Evolutionary conservation across 1,140 invertebrate species (phyloP).

Genomic region (Rhopalosiphum maidis): DNA sequence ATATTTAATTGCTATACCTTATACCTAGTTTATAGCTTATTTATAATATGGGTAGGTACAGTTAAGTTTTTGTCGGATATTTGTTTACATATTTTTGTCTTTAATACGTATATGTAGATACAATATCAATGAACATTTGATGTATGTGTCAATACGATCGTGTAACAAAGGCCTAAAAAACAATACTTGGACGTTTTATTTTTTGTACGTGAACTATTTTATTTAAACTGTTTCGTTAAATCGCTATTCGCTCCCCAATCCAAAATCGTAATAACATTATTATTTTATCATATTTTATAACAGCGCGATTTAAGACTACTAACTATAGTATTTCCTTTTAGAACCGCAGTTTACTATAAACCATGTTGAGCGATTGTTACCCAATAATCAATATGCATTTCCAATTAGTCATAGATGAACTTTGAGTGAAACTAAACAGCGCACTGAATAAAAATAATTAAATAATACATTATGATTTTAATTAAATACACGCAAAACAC

Average conservation of each 20-base stretch:
- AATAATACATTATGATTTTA: background rate
- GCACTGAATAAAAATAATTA: background rate
- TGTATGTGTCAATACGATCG: background rate
- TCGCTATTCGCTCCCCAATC: background rate
- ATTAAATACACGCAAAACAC: background rate
- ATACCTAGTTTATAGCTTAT: too few species aligned
- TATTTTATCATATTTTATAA: background rate
- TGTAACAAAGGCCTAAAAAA: background rate
- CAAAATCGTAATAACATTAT: background rate
- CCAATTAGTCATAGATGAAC: background rate
- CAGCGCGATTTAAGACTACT: background rate
- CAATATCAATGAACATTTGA: background rate
- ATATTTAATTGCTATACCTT: too few species aligned
- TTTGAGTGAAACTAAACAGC: background rate
- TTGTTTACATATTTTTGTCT: background rate
- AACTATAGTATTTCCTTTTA: background rate
- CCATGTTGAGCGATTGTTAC: background rate
- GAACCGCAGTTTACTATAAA: background rate
- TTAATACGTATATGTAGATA: background rate
- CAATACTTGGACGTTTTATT: too few species aligned
- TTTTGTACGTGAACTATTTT: background rate
- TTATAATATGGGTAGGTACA: too few species aligned
- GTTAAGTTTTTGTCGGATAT: background rate
- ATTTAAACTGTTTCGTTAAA: background rate
- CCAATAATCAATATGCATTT: background rate